Evolutionary conservation across 2,113 vertebrate species (phyloP), one percentile per base, ranked within the genome.

Genomic region (Cololabis saira): DNA sequence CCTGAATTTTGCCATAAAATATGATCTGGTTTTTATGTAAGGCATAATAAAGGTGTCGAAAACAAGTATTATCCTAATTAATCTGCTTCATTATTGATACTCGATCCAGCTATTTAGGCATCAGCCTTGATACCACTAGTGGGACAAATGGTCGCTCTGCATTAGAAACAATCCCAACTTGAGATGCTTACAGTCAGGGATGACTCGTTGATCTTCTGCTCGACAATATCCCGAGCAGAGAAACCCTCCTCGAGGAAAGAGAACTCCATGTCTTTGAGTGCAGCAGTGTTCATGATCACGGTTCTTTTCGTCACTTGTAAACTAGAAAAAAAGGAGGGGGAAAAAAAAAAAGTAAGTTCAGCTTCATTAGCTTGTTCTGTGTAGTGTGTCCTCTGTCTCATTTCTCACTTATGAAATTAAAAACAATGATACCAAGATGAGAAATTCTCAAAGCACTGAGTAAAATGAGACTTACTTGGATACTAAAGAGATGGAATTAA

Each of bases 181-280:
- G 30, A 18, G 18, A 44, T 1, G 84, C 95, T 94, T 82, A 99
- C 98, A 0, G 96, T 96, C 72, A 91, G 89, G 43, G 94, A 97
- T n/a, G 94, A 94, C 92, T 98, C 97, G 37, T 97, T 98, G 81
- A 99, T 97, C 88, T 96, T 99, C 90, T 98, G 96, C 81, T 98
- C 96, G 80, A 98, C 91, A 52, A 95, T 95, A 76, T 99, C 96
- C 79, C 95, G 94, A 74, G 97, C 96, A 88, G 93, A 93, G 82
- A 99, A 99, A 44, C 97, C 98, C 89, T 99, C 98, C 4, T 99
- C 96, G 13, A 99, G 93, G 85, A 97, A 96, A 66, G 93, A 89
- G 81, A 97, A 93, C 51, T 95, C 95, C 86, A 95, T 91, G 61
- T 96, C 94, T 40, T 89, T 91, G 60, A 85, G 84, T 71, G 69